Percentiles rank a stretch among this genome's conserved stretches.
Conservation (phyloP, 2,113 vertebrate species). For the Ailurus styani region DNA sequence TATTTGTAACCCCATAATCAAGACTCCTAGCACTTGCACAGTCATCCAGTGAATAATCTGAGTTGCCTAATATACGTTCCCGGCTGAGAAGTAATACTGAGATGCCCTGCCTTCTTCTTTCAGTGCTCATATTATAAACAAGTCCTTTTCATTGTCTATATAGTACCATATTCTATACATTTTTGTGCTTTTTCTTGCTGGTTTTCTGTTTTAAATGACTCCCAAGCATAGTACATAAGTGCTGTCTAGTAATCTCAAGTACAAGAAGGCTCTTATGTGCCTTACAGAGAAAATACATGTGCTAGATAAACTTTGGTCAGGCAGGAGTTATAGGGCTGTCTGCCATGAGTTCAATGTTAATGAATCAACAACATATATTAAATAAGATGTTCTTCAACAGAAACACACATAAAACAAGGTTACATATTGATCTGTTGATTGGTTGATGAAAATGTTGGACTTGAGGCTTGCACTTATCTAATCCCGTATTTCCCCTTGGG, state of each 20-base stretch:
- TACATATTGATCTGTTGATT: neutral
- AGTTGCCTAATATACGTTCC: neutral
- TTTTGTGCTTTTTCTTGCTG: neutral
- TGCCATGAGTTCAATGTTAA: neutral
- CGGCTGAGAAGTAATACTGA: neutral
- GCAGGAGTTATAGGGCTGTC: neutral
- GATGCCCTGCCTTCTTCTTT: neutral
- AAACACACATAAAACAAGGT: neutral
- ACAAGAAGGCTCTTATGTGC: neutral
- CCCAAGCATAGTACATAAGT: rapidly evolving
- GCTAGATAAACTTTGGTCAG: neutral
- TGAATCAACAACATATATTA: neutral
- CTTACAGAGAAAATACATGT: neutral
- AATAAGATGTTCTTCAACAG: neutral
- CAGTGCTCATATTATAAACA: neutral
- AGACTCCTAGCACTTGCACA: neutral
- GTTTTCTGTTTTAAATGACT: neutral
- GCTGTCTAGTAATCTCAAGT: too few species aligned
- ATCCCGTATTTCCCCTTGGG: neutral
- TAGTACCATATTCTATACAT: neutral
- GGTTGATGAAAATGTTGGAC: neutral
- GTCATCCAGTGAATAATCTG: neutral
- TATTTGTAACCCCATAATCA: neutral
- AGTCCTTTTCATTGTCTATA: neutral
- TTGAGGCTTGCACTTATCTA: neutral